Evolutionary conservation across 2,113 vertebrate genomes (phyloP).

Genomic region (Chrysemys picta): DNA sequence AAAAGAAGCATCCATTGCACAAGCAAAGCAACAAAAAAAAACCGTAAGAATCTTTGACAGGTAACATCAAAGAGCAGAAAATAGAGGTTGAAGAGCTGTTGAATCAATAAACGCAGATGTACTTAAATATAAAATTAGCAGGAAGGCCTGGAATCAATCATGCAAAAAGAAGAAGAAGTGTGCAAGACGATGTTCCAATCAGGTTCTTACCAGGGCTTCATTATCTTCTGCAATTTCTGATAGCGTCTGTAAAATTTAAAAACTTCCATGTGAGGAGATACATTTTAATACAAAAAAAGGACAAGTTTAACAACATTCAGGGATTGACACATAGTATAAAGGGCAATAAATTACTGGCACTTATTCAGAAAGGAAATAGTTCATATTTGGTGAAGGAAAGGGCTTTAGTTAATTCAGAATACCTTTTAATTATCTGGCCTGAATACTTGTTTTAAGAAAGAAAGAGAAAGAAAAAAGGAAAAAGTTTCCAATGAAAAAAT

Average conservation of each 20-base stretch:
- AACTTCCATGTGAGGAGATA: conserved; percentile 85
- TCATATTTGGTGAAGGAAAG: not conserved
- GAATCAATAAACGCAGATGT: conserved; percentile 28
- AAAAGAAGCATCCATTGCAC: conserved; percentile 52
- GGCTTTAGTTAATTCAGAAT: not conserved
- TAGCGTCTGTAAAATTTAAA: conserved; percentile 97
- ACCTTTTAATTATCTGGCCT: not conserved
- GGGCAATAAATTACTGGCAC: not conserved
- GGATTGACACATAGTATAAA: not conserved
- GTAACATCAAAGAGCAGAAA: conserved; percentile 58
- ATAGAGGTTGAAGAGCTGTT: conserved; percentile 36
- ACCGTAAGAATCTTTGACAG: conserved; percentile 47
- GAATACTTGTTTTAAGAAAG: not conserved
- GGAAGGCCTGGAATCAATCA: conserved; percentile 78
- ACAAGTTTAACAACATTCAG: not conserved
- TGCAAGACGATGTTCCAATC: conserved; percentile 72
- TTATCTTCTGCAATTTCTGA: conserved; percentile 99
- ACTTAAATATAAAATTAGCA: conserved; percentile 59
- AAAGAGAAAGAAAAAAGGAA: not conserved
- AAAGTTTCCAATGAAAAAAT: not conserved
- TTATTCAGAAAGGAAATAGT: conserved; percentile 12
- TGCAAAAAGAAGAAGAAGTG: conserved; percentile 85
- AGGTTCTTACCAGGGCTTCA: conserved; percentile 99
- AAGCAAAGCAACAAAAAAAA: conserved; percentile 52
- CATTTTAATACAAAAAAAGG: not conserved